Base-by-base conservation (phyloP, 1,140 invertebrate species). In the Drosophila tani region DNA sequence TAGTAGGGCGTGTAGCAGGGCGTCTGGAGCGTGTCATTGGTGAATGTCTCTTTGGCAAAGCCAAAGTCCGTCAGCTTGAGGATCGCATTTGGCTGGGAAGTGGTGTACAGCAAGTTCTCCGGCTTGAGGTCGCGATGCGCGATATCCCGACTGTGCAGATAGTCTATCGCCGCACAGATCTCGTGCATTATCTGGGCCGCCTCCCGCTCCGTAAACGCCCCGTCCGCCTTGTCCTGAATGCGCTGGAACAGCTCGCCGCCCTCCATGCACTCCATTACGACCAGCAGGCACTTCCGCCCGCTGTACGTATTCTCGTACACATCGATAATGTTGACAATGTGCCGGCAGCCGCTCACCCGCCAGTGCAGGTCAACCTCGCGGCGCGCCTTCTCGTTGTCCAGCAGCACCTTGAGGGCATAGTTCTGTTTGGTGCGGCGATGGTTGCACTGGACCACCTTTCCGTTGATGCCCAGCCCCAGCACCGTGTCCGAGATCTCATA, bases 1-100 rank as follows among this genome's bases (percentile, higher is more conserved):
- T 99, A 99, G 92, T 99, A 99, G 4, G 99, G 99, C 12, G 99
- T 99, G 91, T 99, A 99, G 93, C 99, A 99, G 3, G 99, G 99
- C 1, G 99, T 99, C 93, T 98, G 98, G 68, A 99, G 93, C 0
- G 97, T 96, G 82, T 98, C 96, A 70, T 96, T 96, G n/a, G 95
- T 94, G 67, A 96, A 94, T 0, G 96, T 98, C 93, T 99, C 97
- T 93, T 99, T 99, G n/a, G 99, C 99, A 95, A 99, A 99, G n/a
- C 99, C 99, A 94, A 99, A 99, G 94, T 99, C 99, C 41, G 98
- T 99, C 75, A 99, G 94, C 94, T 99, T 99, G 45, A 99, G 95
- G 74, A 97, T 94, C 32, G 97, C 98, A 82, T 95, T 94, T 6
- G 93, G 94, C 79, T 95, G 95, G 93, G 92, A 84, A 77, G 95